phyloP scores from a whole-genome alignment of 2,113 vertebrate species.

The Notarius quadriscutis region DNA sequence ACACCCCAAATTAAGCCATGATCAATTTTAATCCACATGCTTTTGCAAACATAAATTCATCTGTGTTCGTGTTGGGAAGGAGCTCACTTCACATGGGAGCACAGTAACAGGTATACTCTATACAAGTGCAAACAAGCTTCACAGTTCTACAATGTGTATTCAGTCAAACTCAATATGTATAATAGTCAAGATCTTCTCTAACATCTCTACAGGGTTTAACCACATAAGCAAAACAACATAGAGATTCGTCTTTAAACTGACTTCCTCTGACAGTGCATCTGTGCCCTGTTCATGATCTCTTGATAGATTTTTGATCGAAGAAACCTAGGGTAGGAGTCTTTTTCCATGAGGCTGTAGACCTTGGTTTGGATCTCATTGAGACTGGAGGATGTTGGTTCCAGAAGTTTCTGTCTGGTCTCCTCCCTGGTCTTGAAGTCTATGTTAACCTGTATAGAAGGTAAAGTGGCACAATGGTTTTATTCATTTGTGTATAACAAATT shows the following conservation, averaged over 20 bases:
- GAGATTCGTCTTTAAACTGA: conserved; percentile 75
- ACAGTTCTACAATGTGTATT: conserved; percentile 31
- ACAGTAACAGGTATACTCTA: conserved; percentile 29
- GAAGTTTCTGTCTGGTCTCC: conserved; percentile 85
- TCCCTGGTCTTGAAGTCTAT: conserved; percentile 93
- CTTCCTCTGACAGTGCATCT: conserved; percentile 78
- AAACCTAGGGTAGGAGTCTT: conserved; percentile 96
- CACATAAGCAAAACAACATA: conserved; percentile 26
- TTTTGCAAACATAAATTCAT: conserved; percentile 16
- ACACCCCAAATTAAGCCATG: not conserved
- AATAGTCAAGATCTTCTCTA: conserved; percentile 41
- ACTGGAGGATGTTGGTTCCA: conserved; percentile 84
- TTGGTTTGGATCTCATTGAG: conserved; percentile 90
- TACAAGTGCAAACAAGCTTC: conserved; percentile 43
- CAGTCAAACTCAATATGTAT: conserved; percentile 43
- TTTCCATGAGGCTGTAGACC: conserved; percentile 96
- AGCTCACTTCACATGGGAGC: conserved; percentile 5
- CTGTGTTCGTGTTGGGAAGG: conserved; percentile 7
- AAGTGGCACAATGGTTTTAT: conserved; percentile 40
- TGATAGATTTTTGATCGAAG: conserved; percentile 95
- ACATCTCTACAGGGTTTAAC: conserved; percentile 28
- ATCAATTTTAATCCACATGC: conserved; percentile 24
- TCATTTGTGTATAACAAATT: not conserved
- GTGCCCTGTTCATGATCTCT: conserved; percentile 87
- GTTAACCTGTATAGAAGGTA: conserved; percentile 79